A percentile compares a stretch with the other conserved stretches of the same genome.
Evolutionary conservation across 2,888 invertebrate species (phyloP).

Genomic region (Cheilosia vernalis): DNA sequence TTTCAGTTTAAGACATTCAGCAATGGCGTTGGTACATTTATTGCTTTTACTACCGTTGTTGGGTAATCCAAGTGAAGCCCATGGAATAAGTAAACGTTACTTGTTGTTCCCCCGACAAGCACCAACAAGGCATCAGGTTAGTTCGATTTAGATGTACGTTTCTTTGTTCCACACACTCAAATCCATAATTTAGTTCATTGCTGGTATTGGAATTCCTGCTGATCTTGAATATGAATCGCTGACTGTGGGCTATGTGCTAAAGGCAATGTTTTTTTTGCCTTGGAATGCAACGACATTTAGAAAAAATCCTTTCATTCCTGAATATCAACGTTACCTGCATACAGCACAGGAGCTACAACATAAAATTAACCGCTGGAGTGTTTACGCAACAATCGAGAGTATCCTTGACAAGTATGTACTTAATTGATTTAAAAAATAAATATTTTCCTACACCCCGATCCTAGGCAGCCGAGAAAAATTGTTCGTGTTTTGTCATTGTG

Average conservation of each 20-base stretch:
- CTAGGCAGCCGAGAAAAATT: no score
- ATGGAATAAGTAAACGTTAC: conserved; percentile 77
- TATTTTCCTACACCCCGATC: no score
- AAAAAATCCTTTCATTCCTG: conserved; percentile 79
- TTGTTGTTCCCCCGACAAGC: conserved; percentile 80
- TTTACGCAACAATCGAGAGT: conserved; percentile 53
- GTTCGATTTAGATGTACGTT: background rate
- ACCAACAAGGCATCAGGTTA: conserved; percentile 80
- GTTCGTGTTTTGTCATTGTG: no score
- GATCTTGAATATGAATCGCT: conserved; percentile 80
- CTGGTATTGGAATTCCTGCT: conserved; percentile 81
- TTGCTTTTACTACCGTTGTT: conserved; percentile 3
- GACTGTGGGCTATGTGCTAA: conserved; percentile 79
- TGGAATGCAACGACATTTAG: conserved; percentile 79
- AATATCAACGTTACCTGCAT: conserved; percentile 76
- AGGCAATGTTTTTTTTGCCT: conserved; percentile 78
- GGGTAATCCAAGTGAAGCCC: background rate
- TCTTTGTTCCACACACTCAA: background rate
- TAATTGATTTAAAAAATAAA: conserved; percentile 8
- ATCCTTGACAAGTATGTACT: conserved; percentile 52
- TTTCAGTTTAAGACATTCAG: conserved; percentile 14
- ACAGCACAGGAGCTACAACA: conserved; percentile 36
- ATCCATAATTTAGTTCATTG: conserved; percentile 78
- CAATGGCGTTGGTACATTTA: conserved; percentile 22
- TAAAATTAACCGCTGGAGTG: conserved; percentile 51